Conservation (phyloP, 1,140 invertebrate species). For the Phymastichus coffea region DNA sequence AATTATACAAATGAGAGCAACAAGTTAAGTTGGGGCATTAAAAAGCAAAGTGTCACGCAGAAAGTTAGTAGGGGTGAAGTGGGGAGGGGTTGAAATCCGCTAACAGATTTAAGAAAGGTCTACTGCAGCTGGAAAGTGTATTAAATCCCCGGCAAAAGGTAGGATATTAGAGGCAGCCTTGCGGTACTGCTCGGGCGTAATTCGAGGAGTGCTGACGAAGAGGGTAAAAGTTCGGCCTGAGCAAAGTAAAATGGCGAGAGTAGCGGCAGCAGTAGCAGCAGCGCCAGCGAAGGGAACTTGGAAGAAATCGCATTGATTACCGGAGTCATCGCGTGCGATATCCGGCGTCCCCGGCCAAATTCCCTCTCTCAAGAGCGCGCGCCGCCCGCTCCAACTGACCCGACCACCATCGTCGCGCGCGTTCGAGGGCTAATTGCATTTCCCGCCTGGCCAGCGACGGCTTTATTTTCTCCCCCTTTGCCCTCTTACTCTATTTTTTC, state of each 20-base stretch:
- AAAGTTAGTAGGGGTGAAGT: no score
- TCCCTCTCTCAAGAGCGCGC: not conserved
- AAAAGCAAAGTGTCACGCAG: no score
- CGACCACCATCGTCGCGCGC: not conserved
- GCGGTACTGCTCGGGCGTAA: not conserved
- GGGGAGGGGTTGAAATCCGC: no score
- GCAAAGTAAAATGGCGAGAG: not conserved
- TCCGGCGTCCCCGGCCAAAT: no score
- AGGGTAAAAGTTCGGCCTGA: not conserved
- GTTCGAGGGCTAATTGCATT: slow-evolving; percentile 1
- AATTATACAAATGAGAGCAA: no score
- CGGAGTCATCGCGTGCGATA: not conserved
- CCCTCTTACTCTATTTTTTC: not conserved
- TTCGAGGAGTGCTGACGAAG: slow-evolving; percentile 9
- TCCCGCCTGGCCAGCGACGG: not conserved
- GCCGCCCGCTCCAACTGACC: not conserved
- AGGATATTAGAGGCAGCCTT: not conserved
- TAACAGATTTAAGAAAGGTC: slow-evolving; percentile 8
- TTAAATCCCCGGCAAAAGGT: not conserved
- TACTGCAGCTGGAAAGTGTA: slow-evolving; percentile 4
- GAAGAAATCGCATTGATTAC: slow-evolving; percentile 5
- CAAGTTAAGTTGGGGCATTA: no score
- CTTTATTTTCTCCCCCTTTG: no score
- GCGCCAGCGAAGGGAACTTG: no score
- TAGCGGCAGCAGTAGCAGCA: no score